phyloP scores from a whole-genome alignment of 2,797 vertebrate species.

The Gila robusta region DNA sequence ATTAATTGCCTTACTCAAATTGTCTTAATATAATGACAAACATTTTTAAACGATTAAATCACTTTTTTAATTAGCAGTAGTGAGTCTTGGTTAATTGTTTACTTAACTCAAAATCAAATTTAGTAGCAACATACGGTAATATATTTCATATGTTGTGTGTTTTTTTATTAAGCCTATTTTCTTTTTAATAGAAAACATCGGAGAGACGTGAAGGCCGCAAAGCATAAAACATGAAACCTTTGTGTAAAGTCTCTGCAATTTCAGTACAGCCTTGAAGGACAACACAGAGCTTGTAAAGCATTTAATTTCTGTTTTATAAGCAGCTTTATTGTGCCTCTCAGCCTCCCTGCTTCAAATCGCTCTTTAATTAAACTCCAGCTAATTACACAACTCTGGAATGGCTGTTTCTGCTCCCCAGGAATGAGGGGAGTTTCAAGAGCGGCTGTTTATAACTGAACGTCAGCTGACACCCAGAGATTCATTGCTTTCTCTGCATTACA shows the following conservation, averaged over 20 bases:
- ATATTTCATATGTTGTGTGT: conserved; percentile 47
- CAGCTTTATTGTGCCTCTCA: conserved; percentile 77
- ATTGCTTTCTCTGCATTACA: conserved; percentile 60
- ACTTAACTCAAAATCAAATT: conserved; percentile 26
- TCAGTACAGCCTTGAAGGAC: conserved; percentile 66
- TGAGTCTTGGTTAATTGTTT: background rate
- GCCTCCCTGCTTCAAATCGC: conserved; percentile 67
- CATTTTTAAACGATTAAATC: conserved; percentile 36
- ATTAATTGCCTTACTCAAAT: conserved; percentile 19
- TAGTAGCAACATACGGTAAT: background rate
- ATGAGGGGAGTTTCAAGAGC: conserved; percentile 65
- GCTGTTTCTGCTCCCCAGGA: conserved; percentile 63
- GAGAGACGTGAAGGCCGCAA: conserved; percentile 58
- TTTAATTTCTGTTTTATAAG: conserved; percentile 78
- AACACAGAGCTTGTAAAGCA: conserved; percentile 73
- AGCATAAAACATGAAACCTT: conserved; percentile 60
- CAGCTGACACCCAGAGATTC: conserved; percentile 74
- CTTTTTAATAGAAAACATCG: conserved; percentile 56
- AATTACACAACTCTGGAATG: conserved; percentile 76
- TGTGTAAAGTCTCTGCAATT: conserved; percentile 59
- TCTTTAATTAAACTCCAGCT: conserved; percentile 79
- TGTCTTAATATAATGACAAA: conserved; percentile 44
- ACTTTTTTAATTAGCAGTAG: conserved; percentile 34
- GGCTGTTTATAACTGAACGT: conserved; percentile 69
- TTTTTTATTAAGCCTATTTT: conserved; percentile 62